These are phyloP conservation scores for Hippocampus mohnikei DNA, from an alignment of 2,113 vertebrate species.

Conservation along the genomic window DNA sequence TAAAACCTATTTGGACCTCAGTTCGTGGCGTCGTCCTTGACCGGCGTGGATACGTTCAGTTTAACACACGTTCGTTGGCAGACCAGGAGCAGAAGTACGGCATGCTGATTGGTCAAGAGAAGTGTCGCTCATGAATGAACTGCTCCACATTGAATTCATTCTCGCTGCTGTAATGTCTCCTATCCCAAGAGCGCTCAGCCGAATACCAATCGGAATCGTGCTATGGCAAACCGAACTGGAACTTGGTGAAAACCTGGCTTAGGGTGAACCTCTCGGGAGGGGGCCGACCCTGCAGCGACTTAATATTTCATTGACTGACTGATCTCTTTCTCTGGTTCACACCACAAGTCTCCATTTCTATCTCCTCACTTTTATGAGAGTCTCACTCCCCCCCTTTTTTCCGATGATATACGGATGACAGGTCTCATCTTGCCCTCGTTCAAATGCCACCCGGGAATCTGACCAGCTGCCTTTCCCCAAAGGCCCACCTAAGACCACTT, in stretches of 20 bases:
- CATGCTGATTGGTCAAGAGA: too few species aligned
- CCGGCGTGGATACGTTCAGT: too few species aligned
- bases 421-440: conserved; percentile 37
- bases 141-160: background rate
- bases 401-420: conserved; percentile 42
- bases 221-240: background rate
- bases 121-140: too few species aligned
- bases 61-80: too few species aligned
- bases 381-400: conserved; percentile 43
- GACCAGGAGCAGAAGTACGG: too few species aligned
- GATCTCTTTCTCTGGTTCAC: conserved; percentile 46
- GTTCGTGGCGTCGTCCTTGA: too few species aligned
- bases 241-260: background rate
- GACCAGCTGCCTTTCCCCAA: conserved; percentile 55
- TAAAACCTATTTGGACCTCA: too few species aligned
- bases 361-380: conserved; percentile 26
- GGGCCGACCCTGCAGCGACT: background rate
- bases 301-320: conserved; percentile 1
- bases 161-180: background rate
- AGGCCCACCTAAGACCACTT: conserved; percentile 40
- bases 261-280: background rate
- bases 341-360: conserved; percentile 37
- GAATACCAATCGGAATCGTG: background rate
- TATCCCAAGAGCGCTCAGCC: background rate
- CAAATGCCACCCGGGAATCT: conserved; percentile 46